phyloP scores from a whole-genome alignment of 2,888 invertebrate species.

The Rhagium mordax region DNA sequence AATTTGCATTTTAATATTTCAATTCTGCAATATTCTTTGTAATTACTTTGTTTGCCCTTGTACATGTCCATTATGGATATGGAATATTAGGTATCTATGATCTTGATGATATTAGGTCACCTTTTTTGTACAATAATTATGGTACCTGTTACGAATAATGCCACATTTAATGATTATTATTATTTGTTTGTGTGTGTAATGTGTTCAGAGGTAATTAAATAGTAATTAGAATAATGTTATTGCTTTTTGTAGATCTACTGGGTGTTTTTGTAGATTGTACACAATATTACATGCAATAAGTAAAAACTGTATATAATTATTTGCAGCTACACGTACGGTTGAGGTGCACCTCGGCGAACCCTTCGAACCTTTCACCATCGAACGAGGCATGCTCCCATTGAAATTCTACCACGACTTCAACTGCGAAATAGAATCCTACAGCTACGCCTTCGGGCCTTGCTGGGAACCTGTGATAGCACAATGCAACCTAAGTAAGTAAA shows the following conservation, averaged over 20 bases:
- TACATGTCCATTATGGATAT: conserved; percentile 18
- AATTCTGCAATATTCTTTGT: conserved; percentile 5
- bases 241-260: background rate
- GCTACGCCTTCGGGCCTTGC: conserved; percentile 97
- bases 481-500: conserved; percentile 80
- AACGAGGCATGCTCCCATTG: conserved; percentile 93
- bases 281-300: too few relatives aligned
- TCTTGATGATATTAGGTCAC: conserved; percentile 33
- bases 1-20: background rate
- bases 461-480: conserved; percentile 98
- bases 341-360: conserved; percentile 87
- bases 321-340: conserved; percentile 81
- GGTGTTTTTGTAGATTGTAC: background rate
- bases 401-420: conserved; percentile 99
- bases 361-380: conserved; percentile 86
- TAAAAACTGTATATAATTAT: too few relatives aligned
- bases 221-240: background rate
- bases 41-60: conserved; percentile 33
- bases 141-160: conserved; percentile 5
- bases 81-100: conserved; percentile 28
- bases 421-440: conserved; percentile 90
- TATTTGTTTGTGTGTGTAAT: conserved; percentile 23
- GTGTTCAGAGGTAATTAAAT: conserved; percentile 16
- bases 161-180: conserved; percentile 17
- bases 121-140: conserved; percentile 38